Conservation (phyloP, 2,113 vertebrate genomes). For the Colistium nudipinnis region DNA sequence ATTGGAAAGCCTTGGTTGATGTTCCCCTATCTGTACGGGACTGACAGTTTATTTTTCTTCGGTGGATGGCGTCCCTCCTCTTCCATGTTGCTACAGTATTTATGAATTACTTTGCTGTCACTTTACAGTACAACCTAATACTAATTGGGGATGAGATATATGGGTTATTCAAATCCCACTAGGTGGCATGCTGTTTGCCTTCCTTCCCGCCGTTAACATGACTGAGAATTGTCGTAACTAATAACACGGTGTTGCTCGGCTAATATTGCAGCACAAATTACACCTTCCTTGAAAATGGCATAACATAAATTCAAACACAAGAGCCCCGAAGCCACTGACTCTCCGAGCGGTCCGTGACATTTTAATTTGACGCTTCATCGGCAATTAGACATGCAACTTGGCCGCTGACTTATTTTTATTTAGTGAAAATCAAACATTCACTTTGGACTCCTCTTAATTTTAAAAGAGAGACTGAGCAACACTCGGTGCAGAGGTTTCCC, state of each 20-base stretch:
- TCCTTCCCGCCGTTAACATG: conserved; percentile 67
- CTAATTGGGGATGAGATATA: conserved; percentile 78
- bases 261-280: conserved; percentile 71
- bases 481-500: conserved; percentile 32
- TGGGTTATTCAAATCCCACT: conserved; percentile 74
- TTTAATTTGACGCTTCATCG: conserved; percentile 78
- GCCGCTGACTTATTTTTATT: conserved; percentile 72
- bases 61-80: conserved; percentile 71
- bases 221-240: conserved; percentile 73
- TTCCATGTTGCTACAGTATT: conserved; percentile 78
- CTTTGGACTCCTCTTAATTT: conserved; percentile 60
- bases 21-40: conserved; percentile 61
- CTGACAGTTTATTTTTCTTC: conserved; percentile 76
- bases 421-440: conserved; percentile 68
- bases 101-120: conserved; percentile 77
- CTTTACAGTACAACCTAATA: conserved; percentile 71
- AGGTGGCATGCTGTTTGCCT: conserved; percentile 70
- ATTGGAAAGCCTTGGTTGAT: conserved; percentile 75
- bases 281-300: conserved; percentile 70
- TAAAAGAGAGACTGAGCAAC: conserved; percentile 35
- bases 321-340: conserved; percentile 42
- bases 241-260: conserved; percentile 69
- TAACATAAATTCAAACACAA: conserved; percentile 62
- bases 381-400: conserved; percentile 76
- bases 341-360: conserved; percentile 61